These are phyloP conservation scores for Amiota minor DNA, from an alignment of 2,888 invertebrate species.

Conservation along the genomic window DNA sequence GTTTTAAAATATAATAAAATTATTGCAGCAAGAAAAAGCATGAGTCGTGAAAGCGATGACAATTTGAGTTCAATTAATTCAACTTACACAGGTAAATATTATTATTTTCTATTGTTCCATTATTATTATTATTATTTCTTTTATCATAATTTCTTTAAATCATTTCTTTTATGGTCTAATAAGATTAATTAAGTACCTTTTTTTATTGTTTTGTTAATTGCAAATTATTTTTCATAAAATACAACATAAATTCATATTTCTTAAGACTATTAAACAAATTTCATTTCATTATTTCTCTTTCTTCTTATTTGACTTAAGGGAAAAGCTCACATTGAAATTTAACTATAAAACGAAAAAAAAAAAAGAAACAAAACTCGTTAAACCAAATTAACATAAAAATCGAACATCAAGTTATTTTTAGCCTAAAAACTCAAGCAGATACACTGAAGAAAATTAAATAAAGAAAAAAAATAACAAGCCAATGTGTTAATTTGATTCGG, in stretches of 20 bases:
- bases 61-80: conserved; percentile 70
- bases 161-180: conserved; percentile 32
- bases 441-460: no score
- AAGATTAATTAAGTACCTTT: conserved; percentile 25
- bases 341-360: no score
- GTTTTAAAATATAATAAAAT: conserved; percentile 13
- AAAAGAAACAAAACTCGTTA: no score
- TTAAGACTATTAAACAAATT: not conserved
- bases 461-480: no score
- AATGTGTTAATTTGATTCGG: no score
- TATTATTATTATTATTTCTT: conserved; percentile 28
- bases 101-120: conserved; percentile 27
- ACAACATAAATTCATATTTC: no score
- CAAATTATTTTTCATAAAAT: conserved; percentile 1
- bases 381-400: no score
- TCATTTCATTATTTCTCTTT: conserved; percentile 17
- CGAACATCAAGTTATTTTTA: no score
- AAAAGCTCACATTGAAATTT: no score
- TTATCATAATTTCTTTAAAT: conserved; percentile 11
- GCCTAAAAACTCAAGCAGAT: no score
- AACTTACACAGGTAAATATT: conserved; percentile 68
- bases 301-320: no score
- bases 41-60: conserved; percentile 73
- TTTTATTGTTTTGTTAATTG: conserved; percentile 14
- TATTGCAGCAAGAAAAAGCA: conserved; percentile 66